These are phyloP conservation scores for Eonycteris spelaea DNA, from an alignment of 2,113 vertebrate genomes.

Conservation along the genomic window DNA sequence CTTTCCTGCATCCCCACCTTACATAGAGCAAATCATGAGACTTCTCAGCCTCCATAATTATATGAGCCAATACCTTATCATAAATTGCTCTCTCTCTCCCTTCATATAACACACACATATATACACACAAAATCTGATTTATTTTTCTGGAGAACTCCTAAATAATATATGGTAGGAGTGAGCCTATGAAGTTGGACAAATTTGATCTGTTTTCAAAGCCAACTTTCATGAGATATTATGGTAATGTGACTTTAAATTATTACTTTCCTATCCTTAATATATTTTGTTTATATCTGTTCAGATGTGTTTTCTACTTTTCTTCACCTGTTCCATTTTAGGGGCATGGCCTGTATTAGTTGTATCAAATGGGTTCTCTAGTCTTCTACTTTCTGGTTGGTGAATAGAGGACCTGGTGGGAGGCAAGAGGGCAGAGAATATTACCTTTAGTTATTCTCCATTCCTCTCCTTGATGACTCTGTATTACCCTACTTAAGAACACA, in stretches of 20 bases:
- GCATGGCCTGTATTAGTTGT: rapidly evolving
- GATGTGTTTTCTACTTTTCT: neutral
- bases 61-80: neutral
- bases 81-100: neutral
- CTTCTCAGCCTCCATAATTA: neutral
- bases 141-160: neutral
- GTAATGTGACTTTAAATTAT: neutral
- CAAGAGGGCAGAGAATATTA: neutral
- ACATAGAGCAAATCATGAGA: neutral
- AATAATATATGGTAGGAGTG: neutral
- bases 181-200: neutral
- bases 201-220: neutral
- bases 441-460: neutral
- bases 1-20: neutral
- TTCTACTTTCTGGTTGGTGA: neutral
- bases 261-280: neutral
- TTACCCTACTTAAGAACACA: neutral
- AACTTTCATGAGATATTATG: neutral
- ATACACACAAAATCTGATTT: no score
- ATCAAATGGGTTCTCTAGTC: neutral
- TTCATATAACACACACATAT: neutral
- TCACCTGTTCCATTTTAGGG: neutral
- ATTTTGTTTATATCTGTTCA: neutral
- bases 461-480: neutral
- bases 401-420: neutral